phyloP scores from a whole-genome alignment of 2,888 invertebrate genomes.

The Xestia rhomboidea region DNA sequence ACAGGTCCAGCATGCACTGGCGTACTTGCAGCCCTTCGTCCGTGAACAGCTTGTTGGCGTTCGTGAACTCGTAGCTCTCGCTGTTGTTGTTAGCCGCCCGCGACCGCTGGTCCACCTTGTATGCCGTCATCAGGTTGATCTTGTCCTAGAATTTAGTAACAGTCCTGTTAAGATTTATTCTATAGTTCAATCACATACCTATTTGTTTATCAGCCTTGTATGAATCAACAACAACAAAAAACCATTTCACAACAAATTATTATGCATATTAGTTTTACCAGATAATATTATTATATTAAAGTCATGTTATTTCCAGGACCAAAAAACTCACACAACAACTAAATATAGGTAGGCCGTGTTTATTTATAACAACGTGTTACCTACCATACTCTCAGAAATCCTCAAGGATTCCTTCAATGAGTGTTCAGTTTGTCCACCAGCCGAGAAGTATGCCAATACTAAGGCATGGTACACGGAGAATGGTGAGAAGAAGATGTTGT shows the following conservation, averaged over 20 bases:
- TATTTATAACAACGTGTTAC: constrained; percentile 38
- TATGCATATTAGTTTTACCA: background rate
- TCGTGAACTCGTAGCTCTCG: constrained; percentile 93
- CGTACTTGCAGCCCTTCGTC: constrained; percentile 90
- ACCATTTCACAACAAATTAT: constrained; percentile 6
- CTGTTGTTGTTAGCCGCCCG: constrained; percentile 89
- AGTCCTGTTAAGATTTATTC: constrained; percentile 1
- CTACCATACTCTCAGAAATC: constrained; percentile 90
- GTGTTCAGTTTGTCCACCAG: constrained; percentile 93
- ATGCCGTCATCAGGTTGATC: constrained; percentile 93
- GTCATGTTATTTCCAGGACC: background rate
- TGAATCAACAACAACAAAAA: background rate
- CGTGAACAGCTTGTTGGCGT: constrained; percentile 95
- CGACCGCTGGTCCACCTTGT: constrained; percentile 93
- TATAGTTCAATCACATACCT: background rate
- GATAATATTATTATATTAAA: background rate
- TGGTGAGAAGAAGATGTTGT: constrained; percentile 96
- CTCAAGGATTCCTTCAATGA: constrained; percentile 91
- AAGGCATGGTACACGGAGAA: constrained; percentile 96
- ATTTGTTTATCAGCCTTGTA: background rate
- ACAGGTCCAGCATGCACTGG: constrained; percentile 92
- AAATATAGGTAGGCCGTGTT: background rate
- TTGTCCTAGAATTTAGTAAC: constrained; percentile 89
- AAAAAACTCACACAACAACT: background rate
- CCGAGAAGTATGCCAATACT: constrained; percentile 94